These are phyloP conservation scores for Hemaris fuciformis DNA, from an alignment of 2,888 invertebrate genomes.

Conservation along the genomic window DNA sequence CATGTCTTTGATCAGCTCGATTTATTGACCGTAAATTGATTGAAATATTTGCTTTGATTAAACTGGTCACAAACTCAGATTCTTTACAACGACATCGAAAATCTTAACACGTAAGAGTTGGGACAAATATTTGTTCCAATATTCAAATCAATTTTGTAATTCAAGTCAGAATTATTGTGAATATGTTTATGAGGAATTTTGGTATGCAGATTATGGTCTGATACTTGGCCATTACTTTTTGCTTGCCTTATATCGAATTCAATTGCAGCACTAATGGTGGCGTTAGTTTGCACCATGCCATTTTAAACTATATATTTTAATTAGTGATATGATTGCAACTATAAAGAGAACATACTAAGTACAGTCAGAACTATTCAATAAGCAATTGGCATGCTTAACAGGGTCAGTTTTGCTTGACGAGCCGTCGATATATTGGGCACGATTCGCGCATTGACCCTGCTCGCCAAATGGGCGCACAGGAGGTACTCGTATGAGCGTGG, in stretches of 20 bases:
- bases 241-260: background rate
- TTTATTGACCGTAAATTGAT: background rate
- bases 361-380: background rate
- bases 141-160: background rate
- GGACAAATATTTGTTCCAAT: background rate
- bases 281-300: background rate
- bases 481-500: conserved; percentile 43
- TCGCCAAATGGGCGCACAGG: conserved; percentile 30
- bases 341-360: too few species aligned
- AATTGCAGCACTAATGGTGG: background rate
- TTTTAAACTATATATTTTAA: background rate
- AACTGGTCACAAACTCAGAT: background rate
- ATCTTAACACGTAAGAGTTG: background rate
- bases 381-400: background rate
- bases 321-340: too few species aligned
- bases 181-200: background rate
- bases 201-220: background rate
- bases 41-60: background rate
- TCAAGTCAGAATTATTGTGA: background rate
- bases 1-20: background rate
- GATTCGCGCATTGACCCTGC: conserved; percentile 21
- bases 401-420: conserved; percentile 10
- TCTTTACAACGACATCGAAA: background rate
- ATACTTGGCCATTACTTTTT: background rate
- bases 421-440: conserved; percentile 20